Base-by-base conservation (phyloP, 2,888 invertebrate species). In the Cheilosia grossa region DNA sequence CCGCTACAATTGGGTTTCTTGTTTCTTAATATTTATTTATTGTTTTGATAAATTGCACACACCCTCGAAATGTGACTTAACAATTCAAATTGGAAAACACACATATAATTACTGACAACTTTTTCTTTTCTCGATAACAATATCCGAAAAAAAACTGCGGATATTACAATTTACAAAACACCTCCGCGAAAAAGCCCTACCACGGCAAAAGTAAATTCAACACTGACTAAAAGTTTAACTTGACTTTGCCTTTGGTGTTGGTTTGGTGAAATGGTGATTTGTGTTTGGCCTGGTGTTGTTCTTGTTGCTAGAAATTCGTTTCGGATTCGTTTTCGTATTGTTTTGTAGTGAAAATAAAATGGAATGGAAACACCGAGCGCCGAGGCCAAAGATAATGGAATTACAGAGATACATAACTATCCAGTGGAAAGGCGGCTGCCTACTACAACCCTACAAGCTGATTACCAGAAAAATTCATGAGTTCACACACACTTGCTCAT, bases 191-290 rank as follows among this genome's bases (percentile, higher is more conserved):
- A 17, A 33, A 61, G 59, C 7, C 82, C 54, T 30, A 15, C 19
- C 78, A 15, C 58, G 10, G 44, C 42, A 42, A 64, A 75, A 53
- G 74, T 75, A 83, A 83, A 79, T 80, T 83, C 80, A 83, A 49
- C 59, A 83, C 83, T 83, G 56, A 63, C n/a, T 9, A n/a, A 27
- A 5, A 42, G 49, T 2, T 49, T 58, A 3, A 53, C 27, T 4
- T 49, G 63, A 17, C 54, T 37, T 30, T 30, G 30, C 7, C 7
- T 0, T 7, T 30, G 30, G 30, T 30, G 7, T 30, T 30, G 30
- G 30, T 30, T 2, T 30, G 33, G 17, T 33, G 56, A n/a, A 21
- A 21, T 21, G 21, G 21, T 21, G 21, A 21, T n/a, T n/a, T n/a
- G n/a, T n/a, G 30, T 30, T 2, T 30, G 33, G 17, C 19, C 19